Evolutionary conservation across 2,888 invertebrate species (phyloP), one percentile per base, ranked within the genome.

Genomic region (Plebejus melissa): DNA sequence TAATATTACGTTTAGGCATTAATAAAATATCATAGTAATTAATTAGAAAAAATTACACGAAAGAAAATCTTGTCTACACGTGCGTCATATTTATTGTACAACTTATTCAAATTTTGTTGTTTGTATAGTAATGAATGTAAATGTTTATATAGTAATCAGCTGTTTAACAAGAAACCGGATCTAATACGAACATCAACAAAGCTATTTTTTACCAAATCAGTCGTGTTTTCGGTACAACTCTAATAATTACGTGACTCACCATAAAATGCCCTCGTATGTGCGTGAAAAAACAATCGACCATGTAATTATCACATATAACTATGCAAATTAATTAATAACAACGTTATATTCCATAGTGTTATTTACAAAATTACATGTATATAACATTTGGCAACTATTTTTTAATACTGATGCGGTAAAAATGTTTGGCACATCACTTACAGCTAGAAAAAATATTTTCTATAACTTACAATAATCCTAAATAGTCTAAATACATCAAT

Each of bases 331-430:
- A 84, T 22, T 22, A 22, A 86, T 50, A 85, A 86, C 78, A 78
- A 82, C 80, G 76, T 50, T 76, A 76, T 82, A 81, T 82, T 83
- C 82, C 86, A 88, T 87, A 84, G 86, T 84, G 87, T 85, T 92
- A 91, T 91, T 86, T 93, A 93, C 91, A 93, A 88, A 88, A 85
- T 87, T 88, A 84, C 86, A 69, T 70, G 38, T 70, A 75, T n/a
- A 41, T 70, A 75, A 69, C 86, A 88, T 84, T 92, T 92, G 92
- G 91, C 91, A 90, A 90, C 91, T 93, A 92, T 89, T 81, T 83
- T 84, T 90, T 89, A 93, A 94, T 94, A 94, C 93, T 94, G 94
- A 91, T 89, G 88, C 90, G 94, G 93, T 94, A 94, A 94, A 94
- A 94, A 93, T 90, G 91, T 92, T 71, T 94, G 93, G 94, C 94